Conservation (phyloP, 2,888 invertebrate genomes). For the Zygaena filipendulae region DNA sequence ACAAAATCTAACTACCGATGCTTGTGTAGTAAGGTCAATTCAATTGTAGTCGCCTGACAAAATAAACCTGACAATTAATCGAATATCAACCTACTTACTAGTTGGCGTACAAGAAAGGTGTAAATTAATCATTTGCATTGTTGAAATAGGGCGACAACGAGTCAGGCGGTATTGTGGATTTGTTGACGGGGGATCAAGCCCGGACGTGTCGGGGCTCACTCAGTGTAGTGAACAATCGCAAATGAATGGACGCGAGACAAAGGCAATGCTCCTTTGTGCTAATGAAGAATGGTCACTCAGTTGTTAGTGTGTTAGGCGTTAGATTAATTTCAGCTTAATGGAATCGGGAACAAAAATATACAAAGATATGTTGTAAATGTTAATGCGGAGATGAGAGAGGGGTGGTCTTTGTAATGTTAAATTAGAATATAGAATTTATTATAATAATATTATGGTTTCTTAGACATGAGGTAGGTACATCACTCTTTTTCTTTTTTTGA, state of each 20-base stretch:
- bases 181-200: slow-evolving; percentile 61
- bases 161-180: slow-evolving; percentile 58
- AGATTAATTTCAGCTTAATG: slow-evolving; percentile 38
- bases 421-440: too few relatives aligned
- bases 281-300: slow-evolving; percentile 65
- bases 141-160: slow-evolving; percentile 50
- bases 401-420: too few relatives aligned
- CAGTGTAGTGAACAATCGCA: slow-evolving; percentile 54
- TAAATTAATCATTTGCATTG: slow-evolving; percentile 62
- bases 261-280: slow-evolving; percentile 57
- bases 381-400: neutral
- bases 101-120: slow-evolving; percentile 46
- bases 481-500: too few relatives aligned
- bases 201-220: slow-evolving; percentile 30
- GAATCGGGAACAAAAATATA: slow-evolving; percentile 3
- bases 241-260: slow-evolving; percentile 60
- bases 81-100: too few relatives aligned
- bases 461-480: too few relatives aligned
- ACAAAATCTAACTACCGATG: too few relatives aligned
- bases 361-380: slow-evolving; percentile 2
- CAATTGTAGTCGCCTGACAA: too few relatives aligned
- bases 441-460: too few relatives aligned
- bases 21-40: too few relatives aligned
- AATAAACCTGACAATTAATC: too few relatives aligned
- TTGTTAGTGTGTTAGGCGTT: slow-evolving; percentile 49